Evolutionary conservation across 2,113 vertebrate genomes (phyloP).

Genomic region (Ceyx cyanopectus): DNA sequence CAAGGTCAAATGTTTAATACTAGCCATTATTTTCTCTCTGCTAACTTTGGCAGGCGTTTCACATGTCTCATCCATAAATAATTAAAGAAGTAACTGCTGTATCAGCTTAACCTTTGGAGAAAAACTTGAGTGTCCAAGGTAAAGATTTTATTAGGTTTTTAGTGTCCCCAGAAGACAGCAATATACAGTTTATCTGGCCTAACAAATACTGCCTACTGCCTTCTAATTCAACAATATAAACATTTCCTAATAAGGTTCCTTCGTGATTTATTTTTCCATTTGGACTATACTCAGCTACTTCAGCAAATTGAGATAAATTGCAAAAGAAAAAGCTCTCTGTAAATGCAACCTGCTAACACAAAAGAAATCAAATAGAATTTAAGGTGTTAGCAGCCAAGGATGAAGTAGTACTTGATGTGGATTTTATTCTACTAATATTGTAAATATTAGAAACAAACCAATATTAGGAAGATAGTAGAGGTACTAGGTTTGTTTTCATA

Average conservation of each 20-base stretch:
- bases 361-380: conserved; percentile 55
- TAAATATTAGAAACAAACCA: conserved; percentile 9
- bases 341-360: neutral
- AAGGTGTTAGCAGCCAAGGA: conserved; percentile 22
- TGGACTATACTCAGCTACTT: conserved; percentile 42
- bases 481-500: neutral
- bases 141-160: conserved; percentile 59
- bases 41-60: conserved; percentile 76
- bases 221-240: conserved; percentile 61
- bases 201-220: conserved; percentile 27
- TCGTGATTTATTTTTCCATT: conserved; percentile 63
- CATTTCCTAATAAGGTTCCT: conserved; percentile 60
- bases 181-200: conserved; percentile 19
- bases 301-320: conserved; percentile 75
- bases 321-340: conserved; percentile 17
- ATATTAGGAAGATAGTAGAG: neutral
- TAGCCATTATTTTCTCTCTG: conserved; percentile 78
- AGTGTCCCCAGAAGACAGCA: conserved; percentile 41
- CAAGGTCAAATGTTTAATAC: conserved; percentile 80
- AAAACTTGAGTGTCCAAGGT: conserved; percentile 36
- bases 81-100: conserved; percentile 75
- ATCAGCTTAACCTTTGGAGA: conserved; percentile 71
- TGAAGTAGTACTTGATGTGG: conserved; percentile 39
- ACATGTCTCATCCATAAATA: conserved; percentile 76
- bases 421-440: neutral